Conservation (phyloP, 2,113 vertebrate species). For the Psophia crepitans region DNA sequence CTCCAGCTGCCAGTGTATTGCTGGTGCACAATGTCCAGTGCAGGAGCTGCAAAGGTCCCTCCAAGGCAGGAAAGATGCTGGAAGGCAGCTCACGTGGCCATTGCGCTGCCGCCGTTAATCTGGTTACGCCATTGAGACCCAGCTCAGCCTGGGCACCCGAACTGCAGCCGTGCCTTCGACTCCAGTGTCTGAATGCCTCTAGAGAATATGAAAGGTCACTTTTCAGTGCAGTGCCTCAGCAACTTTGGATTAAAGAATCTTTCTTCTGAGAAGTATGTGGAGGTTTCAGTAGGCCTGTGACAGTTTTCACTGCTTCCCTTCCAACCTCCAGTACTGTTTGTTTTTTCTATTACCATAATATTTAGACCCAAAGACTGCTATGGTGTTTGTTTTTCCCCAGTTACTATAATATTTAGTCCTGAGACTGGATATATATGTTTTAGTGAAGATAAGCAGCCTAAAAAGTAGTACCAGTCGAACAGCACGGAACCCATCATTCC, state of each 20-base stretch:
- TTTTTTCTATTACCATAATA: neutral
- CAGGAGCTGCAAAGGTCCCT: neutral
- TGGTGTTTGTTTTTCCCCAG: neutral
- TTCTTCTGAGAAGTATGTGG: fast-evolving
- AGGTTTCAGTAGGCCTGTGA: neutral
- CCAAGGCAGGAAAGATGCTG: neutral
- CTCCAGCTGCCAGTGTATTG: fast-evolving
- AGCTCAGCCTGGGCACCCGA: neutral
- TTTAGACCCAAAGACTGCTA: neutral
- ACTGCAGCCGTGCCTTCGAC: fast-evolving
- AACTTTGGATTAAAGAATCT: neutral
- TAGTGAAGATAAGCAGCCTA: neutral
- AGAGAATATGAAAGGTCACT: neutral
- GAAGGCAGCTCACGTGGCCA: neutral
- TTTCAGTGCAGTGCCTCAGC: neutral
- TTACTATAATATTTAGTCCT: neutral
- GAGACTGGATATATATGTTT: neutral
- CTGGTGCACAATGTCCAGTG: too few relatives aligned
- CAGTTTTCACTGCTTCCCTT: neutral
- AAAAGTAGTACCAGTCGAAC: neutral
- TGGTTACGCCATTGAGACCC: neutral
- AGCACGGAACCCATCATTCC: neutral
- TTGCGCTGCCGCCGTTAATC: neutral
- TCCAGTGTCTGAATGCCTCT: neutral
- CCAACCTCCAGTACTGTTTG: fast-evolving